Evolutionary conservation across 2,113 vertebrate genomes (phyloP).

Genomic region (Tenebrosternarchus preto): DNA sequence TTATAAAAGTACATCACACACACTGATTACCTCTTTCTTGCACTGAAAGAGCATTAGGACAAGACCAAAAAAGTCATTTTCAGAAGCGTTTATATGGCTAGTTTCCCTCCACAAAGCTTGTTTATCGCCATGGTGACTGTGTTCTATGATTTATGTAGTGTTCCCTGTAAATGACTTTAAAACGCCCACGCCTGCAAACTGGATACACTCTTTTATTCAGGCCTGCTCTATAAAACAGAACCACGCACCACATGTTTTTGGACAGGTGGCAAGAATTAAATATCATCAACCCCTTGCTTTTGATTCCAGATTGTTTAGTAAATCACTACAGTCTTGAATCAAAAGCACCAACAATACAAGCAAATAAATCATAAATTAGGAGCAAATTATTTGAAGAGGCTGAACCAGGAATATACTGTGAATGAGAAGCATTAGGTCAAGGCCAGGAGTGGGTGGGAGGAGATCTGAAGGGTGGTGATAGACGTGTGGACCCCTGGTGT

Average conservation of each 20-base stretch:
- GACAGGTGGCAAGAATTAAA: slow-evolving; percentile 37
- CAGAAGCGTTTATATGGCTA: slow-evolving; percentile 44
- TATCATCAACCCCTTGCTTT: slow-evolving; percentile 6
- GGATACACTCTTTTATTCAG: slow-evolving; percentile 22
- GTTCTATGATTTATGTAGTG: slow-evolving; percentile 27
- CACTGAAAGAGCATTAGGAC: slow-evolving; percentile 18
- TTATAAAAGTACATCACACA: slow-evolving; percentile 7
- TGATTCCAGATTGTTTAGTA: slow-evolving; percentile 47
- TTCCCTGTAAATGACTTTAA: slow-evolving; percentile 38
- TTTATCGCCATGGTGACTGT: slow-evolving; percentile 37
- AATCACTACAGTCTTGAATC: slow-evolving; percentile 61
- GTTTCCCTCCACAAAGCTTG: slow-evolving; percentile 34
- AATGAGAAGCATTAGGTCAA: no score
- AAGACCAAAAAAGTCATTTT: slow-evolving; percentile 28
- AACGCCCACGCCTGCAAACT: slow-evolving; percentile 10
- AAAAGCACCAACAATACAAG: slow-evolving; percentile 51
- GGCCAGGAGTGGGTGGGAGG: no score
- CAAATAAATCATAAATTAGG: slow-evolving; percentile 69
- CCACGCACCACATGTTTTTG: not conserved
- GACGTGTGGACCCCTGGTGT: not conserved
- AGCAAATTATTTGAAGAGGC: slow-evolving; percentile 67
- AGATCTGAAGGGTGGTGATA: no score
- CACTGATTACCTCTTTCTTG: slow-evolving; percentile 6
- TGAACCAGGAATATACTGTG: slow-evolving; percentile 23
- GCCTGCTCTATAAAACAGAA: slow-evolving; percentile 18